Evolutionary conservation across 2,888 invertebrate species (phyloP).

Genomic region (Leucozona laternaria): DNA sequence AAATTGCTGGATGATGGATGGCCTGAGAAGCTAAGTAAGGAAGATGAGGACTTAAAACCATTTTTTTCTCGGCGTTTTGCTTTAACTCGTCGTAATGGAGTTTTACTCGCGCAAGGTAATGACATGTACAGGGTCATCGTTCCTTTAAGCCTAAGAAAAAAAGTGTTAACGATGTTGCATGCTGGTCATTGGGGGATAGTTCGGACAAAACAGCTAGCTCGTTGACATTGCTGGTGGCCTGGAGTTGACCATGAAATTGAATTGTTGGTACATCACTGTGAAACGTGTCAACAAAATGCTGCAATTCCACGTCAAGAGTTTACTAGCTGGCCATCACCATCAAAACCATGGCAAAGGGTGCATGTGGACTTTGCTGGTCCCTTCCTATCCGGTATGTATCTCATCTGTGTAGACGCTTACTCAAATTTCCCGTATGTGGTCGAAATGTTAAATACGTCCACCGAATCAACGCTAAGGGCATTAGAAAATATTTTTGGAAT

Average conservation of each 20-base stretch:
- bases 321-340: conserved; percentile 20
- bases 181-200: conserved; percentile 31
- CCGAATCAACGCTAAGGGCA: neutral
- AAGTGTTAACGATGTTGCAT: conserved; percentile 9
- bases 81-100: conserved; percentile 18
- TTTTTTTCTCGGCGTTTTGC: conserved; percentile 23
- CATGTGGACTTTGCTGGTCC: conserved; percentile 53
- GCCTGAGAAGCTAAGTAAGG: conserved; percentile 18
- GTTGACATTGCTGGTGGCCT: conserved; percentile 12
- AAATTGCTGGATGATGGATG: conserved; percentile 30
- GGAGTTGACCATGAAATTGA: conserved; percentile 11
- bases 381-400: conserved; percentile 36
- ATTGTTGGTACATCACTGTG: neutral
- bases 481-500: conserved; percentile 5
- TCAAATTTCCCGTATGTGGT: conserved; percentile 53
- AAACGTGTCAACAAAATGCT: conserved; percentile 22
- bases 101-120: conserved; percentile 24
- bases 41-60: conserved; percentile 12
- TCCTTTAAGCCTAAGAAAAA: conserved; percentile 8
- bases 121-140: conserved; percentile 26
- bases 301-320: conserved; percentile 8
- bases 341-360: conserved; percentile 37
- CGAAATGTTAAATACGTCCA: conserved; percentile 28
- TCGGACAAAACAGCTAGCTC: conserved; percentile 4
- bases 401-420: conserved; percentile 44